Base-by-base conservation (phyloP, 2,797 vertebrate species). In the Gallinago stenura region DNA sequence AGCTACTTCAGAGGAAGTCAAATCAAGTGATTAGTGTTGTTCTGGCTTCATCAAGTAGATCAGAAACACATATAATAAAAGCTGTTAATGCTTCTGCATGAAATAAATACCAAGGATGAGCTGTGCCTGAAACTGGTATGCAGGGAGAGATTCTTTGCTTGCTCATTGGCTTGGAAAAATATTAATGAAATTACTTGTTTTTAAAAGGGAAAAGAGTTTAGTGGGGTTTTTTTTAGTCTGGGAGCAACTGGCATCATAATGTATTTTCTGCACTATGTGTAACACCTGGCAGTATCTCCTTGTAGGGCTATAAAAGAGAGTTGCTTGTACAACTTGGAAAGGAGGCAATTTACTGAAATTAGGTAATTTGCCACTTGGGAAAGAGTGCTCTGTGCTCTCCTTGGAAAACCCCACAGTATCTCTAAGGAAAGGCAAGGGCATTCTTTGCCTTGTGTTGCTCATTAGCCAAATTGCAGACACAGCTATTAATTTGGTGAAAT, bases 331-430 rank as follows among this genome's bases (percentile, higher is more conserved):
- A 92, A 87, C 76, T 66, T 75, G 43, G 79, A 66, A 73, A 90
- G 75, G 65, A 95, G 73, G 81, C 79, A 96, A 83, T 95, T 95
- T 89, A 91, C 69, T 89, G 95, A 91, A 95, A 91, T 87, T 66
- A 90, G 78, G 79, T 95, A 86, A 96, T 85, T 97, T 73, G 84
- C 39, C 86, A 43, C 90, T 77, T 78, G 91, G 89, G 89, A 83
- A 77, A 56, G 84, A 87, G 41, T 15, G n/a, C 26, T 87, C 66
- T 64, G 53, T 73, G 53, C 66, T 83, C 41, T 72, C 57, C 41
- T 62, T 82, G 83, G 89, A 84, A 94, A 87, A 81, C 26, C 61
- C 84, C 48, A 43, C 31, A 43, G 51, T 17, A 75, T n/a, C 50
- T 92, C 54, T n/a, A 31, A 64, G 39, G 76, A 71, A 68, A 73